phyloP scores from a whole-genome alignment of 1,140 invertebrate genomes.

The Diachasmimorpha longicaudata region DNA sequence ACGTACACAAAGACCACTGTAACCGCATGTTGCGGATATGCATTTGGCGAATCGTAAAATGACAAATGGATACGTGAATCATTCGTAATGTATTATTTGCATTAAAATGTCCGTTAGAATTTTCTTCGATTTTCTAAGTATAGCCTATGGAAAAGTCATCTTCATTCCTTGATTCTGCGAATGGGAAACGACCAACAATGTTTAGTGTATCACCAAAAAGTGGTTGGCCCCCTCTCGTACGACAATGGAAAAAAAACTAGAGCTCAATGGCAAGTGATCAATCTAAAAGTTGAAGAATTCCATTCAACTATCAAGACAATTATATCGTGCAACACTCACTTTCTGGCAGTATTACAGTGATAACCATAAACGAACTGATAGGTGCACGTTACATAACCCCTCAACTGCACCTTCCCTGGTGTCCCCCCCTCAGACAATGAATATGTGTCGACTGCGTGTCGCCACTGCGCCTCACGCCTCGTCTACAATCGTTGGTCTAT shows the following conservation, averaged over 20 bases:
- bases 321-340: not conserved
- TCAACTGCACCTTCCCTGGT: not conserved
- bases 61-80: not conserved
- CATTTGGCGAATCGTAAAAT: not conserved
- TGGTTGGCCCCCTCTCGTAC: not conserved
- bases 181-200: too few relatives aligned
- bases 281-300: too few relatives aligned
- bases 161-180: too few relatives aligned
- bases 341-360: not conserved
- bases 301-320: too few relatives aligned
- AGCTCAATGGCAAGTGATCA: too few relatives aligned
- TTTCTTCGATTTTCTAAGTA: not conserved
- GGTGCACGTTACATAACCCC: not conserved
- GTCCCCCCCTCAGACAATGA: not conserved
- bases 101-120: not conserved
- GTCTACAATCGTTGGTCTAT: not conserved
- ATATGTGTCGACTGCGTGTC: not conserved
- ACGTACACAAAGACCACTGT: not conserved
- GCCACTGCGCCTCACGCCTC: not conserved
- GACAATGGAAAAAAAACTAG: not conserved
- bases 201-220: too few relatives aligned
- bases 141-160: too few relatives aligned
- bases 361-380: not conserved
- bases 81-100: not conserved
- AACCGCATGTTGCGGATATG: constrained; percentile 3